Base-by-base conservation (phyloP, 2,797 vertebrate genomes). In the Apogon talboti region DNA sequence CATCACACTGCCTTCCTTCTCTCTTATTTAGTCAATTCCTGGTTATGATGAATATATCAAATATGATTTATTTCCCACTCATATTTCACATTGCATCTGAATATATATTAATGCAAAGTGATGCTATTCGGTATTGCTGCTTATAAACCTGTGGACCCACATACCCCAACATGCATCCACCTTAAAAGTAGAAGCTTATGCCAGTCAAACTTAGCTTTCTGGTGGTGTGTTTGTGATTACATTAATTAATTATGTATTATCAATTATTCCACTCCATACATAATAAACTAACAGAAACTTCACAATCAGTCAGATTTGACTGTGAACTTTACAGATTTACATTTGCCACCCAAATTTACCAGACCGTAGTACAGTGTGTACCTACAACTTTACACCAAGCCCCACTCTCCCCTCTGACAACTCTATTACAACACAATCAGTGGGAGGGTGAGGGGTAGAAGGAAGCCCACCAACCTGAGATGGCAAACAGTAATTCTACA, bases 401-500 rank as follows among this genome's bases (percentile, higher is more conserved):
- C 67, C 55, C 53, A 45, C 19, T 62, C 42, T 71, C 69, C 55
- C 56, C 69, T 74, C 54, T 56, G 75, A 85, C 79, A 84, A 68
- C 79, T 80, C 69, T 33, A 79, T 86, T 73, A 83, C 76, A 66
- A 52, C 65, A 81, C 73, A 81, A 73, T 82, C 51, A 51, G 37
- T 35, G 45, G n/a, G 12, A 19, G 38, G 45, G 14, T 18, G 41
- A 40, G 28, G 41, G 24, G 3, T 44, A 21, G 38, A 61, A 57
- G 49, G 64, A 65, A 80, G 74, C 70, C 63, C 35, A 43, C 66
- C 71, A 71, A 77, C 65, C 63, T 51, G 64, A 57, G 52, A 81
- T 16, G 43, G 79, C 59, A 84, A 87, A 83, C 74, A 79, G 60
- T 87, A 83, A 84, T 86, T 87, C 74, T 76, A 55, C 73, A 63